Conservation (phyloP, 2,797 vertebrate genomes). For the Pampus argenteus region DNA sequence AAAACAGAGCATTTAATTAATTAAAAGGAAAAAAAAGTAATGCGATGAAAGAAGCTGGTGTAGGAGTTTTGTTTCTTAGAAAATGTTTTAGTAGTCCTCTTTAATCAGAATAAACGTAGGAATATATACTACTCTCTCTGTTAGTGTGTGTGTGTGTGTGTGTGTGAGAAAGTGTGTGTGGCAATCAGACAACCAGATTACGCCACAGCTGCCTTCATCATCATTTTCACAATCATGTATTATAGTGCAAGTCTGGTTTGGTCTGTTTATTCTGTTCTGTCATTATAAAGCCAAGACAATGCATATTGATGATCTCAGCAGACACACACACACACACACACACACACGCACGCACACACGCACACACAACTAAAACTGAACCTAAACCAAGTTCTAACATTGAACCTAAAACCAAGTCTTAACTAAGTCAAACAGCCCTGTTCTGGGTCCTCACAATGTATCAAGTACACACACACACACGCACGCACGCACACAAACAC, state of each 20-base stretch:
- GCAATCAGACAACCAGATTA: background rate
- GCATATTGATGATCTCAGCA: conserved; percentile 22
- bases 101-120: too few relatives aligned
- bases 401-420: too few relatives aligned
- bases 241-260: conserved; percentile 12
- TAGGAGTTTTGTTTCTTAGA: background rate
- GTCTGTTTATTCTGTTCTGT: conserved; percentile 39
- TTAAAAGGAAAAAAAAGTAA: background rate
- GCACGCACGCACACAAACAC: conserved; percentile 13
- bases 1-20: fast-evolving
- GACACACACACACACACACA: background rate
- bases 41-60: background rate
- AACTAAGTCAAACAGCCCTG: too few relatives aligned
- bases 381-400: too few relatives aligned
- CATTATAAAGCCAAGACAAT: conserved; percentile 22
- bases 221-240: background rate
- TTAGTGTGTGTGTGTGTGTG: background rate
- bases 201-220: background rate
- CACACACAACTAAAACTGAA: too few relatives aligned
- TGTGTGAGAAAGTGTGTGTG: background rate
- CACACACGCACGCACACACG: conserved; percentile 16
- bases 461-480: conserved; percentile 17
- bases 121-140: too few relatives aligned
- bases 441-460: too few relatives aligned
- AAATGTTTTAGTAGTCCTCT: too few relatives aligned